Evolutionary conservation across 2,113 vertebrate genomes (phyloP), one percentile per base, ranked within the genome.

Genomic region (Craseonycteris thonglongyai): DNA sequence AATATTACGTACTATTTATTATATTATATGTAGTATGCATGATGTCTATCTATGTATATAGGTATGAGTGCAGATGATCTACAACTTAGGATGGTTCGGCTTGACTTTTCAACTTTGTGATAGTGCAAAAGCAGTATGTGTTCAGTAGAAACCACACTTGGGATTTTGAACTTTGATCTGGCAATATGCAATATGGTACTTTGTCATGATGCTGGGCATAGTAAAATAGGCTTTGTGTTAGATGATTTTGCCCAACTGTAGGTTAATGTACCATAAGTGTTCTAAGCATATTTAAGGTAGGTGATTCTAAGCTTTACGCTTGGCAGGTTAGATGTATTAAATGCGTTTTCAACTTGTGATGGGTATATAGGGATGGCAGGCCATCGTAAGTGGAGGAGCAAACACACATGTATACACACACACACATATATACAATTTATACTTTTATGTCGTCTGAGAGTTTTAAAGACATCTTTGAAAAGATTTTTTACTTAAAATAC

Each of bases 361-460:
- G 78, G 54, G 38, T 30, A 30, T 80, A 80, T 59, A 42, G 26
- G 38, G 9, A 42, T 9, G 28, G 33, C 26, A 38, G 22, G 13
- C 75, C n/a, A 78, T 56, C 21, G 7, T 42, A 42, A 59, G 2
- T 80, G 42, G 38, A 42, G 38, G 16, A 21, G 6, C 16, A 40
- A 14, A 18, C 5, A 5, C 13, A 0, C 13, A 6, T 6, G 13
- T 16, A 16, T 22, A 9, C 6, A 35, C 15, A 54, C 51, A 54
- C 51, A 54, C 51, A 51, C 49, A 51, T 16, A 61, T 56, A 54
- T 14, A 21, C 38, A 63, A 76, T 51, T 72, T 45, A 10, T 26
- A 79, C 38, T 38, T 38, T 8, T 28, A 91, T 86, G 35, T 82
- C 24, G 85, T 59, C 18, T 59, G 0, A n/a, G n/a, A n/a, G n/a